Base-by-base conservation (phyloP, 2,113 vertebrate genomes). In the Ceratotherium simum region DNA sequence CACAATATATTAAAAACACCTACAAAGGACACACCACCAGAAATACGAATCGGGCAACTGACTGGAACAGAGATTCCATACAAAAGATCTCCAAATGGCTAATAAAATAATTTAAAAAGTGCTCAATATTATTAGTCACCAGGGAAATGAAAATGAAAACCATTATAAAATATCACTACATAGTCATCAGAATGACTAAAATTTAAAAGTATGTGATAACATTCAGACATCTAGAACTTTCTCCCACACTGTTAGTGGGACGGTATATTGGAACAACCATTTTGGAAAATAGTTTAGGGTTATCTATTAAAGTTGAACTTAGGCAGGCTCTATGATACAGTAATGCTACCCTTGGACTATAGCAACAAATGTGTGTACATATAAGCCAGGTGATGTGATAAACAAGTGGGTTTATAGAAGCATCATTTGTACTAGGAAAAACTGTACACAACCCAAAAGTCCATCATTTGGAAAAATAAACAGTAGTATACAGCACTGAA, bases 31-130 rank as follows among this genome's bases (percentile, higher is more conserved):
- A 83, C 54, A 85, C 3, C 2, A 29, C 18, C 54, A n/a, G 29
- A 90, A 93, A 65, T 42, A 8, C 46, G 16, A 82, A 36, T 33
- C 70, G n/a, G 6, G 33, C 76, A 67, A 80, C 18, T 88, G 70
- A 85, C 33, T 84, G 31, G 20, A 64, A 91, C 2, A 64, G 42
- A 79, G 91, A 48, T 21, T 67, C 93, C 48, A 93, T 58, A 31
- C 29, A 92, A 33, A 93, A 85, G 5, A 39, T 54, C 18, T 20
- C 5, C 8, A 80, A 95, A 81, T 67, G 14, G 7, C 51, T n/a
- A 90, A 72, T 65, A 84, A 76, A 62, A 9, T 20, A 33, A 2
- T 42, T 42, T 46, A 79, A 90, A 70, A 76, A 60, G 6, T 27
- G 6, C 25, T 81, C 46, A 10, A 33, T 89, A 60, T 85, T 70